A percentile compares a stretch with the other conserved stretches of the same genome.
Evolutionary conservation across 2,113 vertebrate genomes (phyloP).

Genomic region (Dunckerocampus dactyliophorus): DNA sequence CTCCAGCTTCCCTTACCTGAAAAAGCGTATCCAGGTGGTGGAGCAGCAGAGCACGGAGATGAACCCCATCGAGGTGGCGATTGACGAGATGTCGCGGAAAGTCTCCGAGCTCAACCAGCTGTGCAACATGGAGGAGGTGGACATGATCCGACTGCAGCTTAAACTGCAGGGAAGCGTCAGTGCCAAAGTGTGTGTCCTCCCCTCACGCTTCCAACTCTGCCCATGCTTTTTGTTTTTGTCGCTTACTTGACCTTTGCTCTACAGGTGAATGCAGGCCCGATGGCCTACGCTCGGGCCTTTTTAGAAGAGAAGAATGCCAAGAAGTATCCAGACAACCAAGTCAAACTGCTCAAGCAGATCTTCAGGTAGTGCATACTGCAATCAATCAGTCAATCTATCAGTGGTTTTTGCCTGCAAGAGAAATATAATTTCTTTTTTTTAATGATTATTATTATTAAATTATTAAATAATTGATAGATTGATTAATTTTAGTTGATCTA

Average conservation of each 20-base stretch:
- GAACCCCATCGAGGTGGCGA: constrained; percentile 96
- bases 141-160: constrained; percentile 97
- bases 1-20: constrained; percentile 91
- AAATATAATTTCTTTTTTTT: too few species aligned
- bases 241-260: constrained; percentile 1
- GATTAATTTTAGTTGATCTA: too few species aligned
- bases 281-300: constrained; percentile 96
- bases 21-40: constrained; percentile 94
- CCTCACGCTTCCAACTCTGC: neutral
- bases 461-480: too few species aligned
- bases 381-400: too few species aligned
- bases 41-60: constrained; percentile 93
- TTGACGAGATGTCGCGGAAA: constrained; percentile 98
- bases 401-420: too few species aligned
- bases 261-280: constrained; percentile 95
- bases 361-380: constrained; percentile 81
- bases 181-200: constrained; percentile 63
- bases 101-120: constrained; percentile 95
- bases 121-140: constrained; percentile 91
- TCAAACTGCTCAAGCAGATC: constrained; percentile 95
- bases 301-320: constrained; percentile 96
- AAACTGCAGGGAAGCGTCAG: constrained; percentile 98
- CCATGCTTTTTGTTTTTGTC: neutral
- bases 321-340: constrained; percentile 97
- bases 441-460: too few species aligned